A percentile compares a stretch with the other conserved stretches of the same genome.
Conservation (phyloP, 1,140 invertebrate species). For the Lordiphosa stackelbergi region DNA sequence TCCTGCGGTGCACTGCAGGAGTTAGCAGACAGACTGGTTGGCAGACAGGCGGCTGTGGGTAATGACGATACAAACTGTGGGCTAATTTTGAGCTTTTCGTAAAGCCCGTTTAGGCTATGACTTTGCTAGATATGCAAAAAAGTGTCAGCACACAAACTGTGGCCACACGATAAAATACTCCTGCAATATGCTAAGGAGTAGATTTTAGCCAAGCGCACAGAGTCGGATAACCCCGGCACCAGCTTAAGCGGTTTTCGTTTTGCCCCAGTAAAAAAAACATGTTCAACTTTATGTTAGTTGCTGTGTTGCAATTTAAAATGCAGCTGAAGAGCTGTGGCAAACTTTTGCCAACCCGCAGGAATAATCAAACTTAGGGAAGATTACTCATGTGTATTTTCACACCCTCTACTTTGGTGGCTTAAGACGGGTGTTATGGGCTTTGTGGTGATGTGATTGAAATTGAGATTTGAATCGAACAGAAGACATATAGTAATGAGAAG, state of each 20-base stretch:
- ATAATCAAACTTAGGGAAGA: background rate
- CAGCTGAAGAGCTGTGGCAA: slow-evolving; percentile 12
- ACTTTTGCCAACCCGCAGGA: slow-evolving; percentile 5
- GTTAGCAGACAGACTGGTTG: slow-evolving; percentile 5
- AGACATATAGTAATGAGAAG: too few species aligned
- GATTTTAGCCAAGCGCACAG: slow-evolving; percentile 16
- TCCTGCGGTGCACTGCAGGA: slow-evolving; percentile 19
- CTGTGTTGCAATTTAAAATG: slow-evolving; percentile 20
- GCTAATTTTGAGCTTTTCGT: slow-evolving; percentile 30
- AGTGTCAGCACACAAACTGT: slow-evolving; percentile 34
- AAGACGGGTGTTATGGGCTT: too few species aligned
- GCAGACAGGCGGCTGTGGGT: background rate
- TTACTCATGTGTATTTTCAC: background rate
- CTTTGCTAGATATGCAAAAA: slow-evolving; percentile 15
- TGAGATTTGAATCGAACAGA: too few species aligned
- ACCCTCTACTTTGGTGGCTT: too few species aligned
- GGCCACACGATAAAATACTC: slow-evolving; percentile 37
- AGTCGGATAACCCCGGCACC: slow-evolving; percentile 13
- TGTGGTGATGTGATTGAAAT: too few species aligned
- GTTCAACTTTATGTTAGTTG: slow-evolving; percentile 19
- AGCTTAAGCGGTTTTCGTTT: slow-evolving; percentile 23
- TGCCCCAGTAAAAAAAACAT: slow-evolving; percentile 14
- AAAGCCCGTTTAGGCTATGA: slow-evolving; percentile 1
- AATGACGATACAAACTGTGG: background rate
- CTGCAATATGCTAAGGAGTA: slow-evolving; percentile 1